Base-by-base conservation (phyloP, 2,113 vertebrate species). In the Setophaga petechia region DNA sequence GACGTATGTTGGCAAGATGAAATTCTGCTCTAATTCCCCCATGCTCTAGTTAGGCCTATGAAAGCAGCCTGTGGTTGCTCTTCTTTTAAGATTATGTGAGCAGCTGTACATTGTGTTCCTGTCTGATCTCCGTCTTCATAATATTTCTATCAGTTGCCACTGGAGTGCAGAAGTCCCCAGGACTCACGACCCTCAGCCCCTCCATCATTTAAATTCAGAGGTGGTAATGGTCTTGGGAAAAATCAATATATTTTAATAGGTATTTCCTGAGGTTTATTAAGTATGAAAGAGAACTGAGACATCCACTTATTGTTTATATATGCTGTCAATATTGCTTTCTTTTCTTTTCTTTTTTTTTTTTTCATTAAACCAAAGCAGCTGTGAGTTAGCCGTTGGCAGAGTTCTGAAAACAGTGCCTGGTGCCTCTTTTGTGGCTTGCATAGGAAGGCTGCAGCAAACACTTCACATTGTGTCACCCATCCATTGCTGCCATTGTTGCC, bases 1-100 rank as follows among this genome's bases (percentile, higher is more conserved):
- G 83, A 71, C 1, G 11, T 92, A 51, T 7, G 33, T 9, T 13
- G 6, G 79, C 72, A 67, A 84, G 76, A 94, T 84, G 46, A 92
- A 92, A 92, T 95, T 95, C 87, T 95, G 92, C 90, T 95, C 92
- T 52, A 94, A 91, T 94, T 96, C 85, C 76, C 65, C 17, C 7
- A 0, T 78, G 80, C 59, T 92, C 80, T 25, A 59, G 16, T 89
- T 92, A 75, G 65, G 49, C 51, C 91, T 47, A 1, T 43, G 86
- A 57, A 39, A 74, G 39, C 30, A 86, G 68, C 8, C 76, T 81
- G 31, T 52, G 43, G 41, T 28, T 86, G 27, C 39, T 84, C 24
- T 74, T 94, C 33, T 33, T 67, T 19, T 59, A 67, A 55, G 39
- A 65, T 28, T 31, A 33, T 71, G 46, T 58, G 52, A 89, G 68